Evolutionary conservation across 2,797 vertebrate species (phyloP).

Genomic region (Catharus ustulatus): DNA sequence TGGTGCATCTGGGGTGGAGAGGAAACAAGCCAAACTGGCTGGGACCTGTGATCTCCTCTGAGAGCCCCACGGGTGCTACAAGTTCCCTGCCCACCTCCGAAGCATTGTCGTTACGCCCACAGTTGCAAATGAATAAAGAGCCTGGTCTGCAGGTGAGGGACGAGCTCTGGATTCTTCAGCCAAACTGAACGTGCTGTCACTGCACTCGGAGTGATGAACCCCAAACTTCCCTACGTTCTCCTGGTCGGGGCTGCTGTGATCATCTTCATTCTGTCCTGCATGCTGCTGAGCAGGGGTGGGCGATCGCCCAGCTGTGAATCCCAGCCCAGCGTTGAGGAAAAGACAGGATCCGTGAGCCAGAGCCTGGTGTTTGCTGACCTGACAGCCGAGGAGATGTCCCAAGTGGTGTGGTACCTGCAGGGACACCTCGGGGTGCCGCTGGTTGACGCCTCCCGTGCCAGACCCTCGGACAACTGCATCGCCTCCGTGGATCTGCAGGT

Average conservation of each 20-base stretch:
- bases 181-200: rapidly evolving
- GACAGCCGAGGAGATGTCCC: conserved; percentile 76
- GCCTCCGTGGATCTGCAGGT: conserved; percentile 83
- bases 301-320: conserved; percentile 27
- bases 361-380: conserved; percentile 86
- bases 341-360: background rate
- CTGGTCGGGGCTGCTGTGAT: conserved; percentile 53
- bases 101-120: background rate
- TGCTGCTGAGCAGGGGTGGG: conserved; percentile 57
- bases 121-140: background rate
- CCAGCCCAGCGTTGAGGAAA: background rate
- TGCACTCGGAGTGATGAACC: conserved; percentile 20
- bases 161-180: background rate
- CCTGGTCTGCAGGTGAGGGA: background rate
- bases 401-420: conserved; percentile 82
- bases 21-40: conserved; percentile 23
- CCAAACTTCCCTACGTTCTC: conserved; percentile 55
- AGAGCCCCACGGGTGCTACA: background rate
- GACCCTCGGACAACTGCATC: conserved; percentile 81
- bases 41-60: background rate
- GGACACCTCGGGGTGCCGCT: conserved; percentile 71
- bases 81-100: background rate
- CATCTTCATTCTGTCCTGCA: conserved; percentile 62
- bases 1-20: background rate
- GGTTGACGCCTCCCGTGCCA: conserved; percentile 73